Base-by-base conservation (phyloP, 2,888 invertebrate genomes). In the Chrysina gloriosa region DNA sequence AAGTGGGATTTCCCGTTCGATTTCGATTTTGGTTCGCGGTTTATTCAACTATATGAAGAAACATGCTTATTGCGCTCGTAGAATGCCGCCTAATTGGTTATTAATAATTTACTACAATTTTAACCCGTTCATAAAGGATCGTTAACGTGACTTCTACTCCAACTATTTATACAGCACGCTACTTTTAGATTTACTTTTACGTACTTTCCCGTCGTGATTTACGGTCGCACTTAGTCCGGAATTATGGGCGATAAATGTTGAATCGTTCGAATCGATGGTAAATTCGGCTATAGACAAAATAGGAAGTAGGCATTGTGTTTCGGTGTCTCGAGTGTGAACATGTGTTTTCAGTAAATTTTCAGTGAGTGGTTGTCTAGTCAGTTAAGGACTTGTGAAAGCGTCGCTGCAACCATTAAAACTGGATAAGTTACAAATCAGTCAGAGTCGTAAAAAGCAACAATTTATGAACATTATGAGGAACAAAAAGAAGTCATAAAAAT, bases 1-100 rank as follows among this genome's bases (percentile, higher is more conserved):
- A 77, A 73, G 79, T 75, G n/a, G n/a, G 9, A 16, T 34, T 29
- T 31, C 19, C 11, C 23, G 14, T 25, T 54, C 29, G 21, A 25
- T 48, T 0, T 7, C 1, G 5, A 3, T 7, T n/a, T 11, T 2
- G 36, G 14, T 36, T 36, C 3, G 11, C 3, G 4, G n/a, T n/a
- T 36, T 11, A 1, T 36, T 11, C 36, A n/a, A n/a, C n/a, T n/a
- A n/a, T n/a, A 11, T 1, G 36, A 36, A n/a, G n/a, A 11, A n/a
- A 36, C 9, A 36, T 36, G 36, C 5, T n/a, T 36, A 3, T 36
- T n/a, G n/a, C n/a, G n/a, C n/a, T n/a, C n/a, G n/a, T n/a, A n/a
- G n/a, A n/a, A n/a, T n/a, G n/a, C n/a, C n/a, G n/a, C n/a, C n/a
- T n/a, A n/a, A n/a, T n/a, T n/a, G n/a, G n/a, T n/a, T 3, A n/a